phyloP scores from a whole-genome alignment of 2,888 invertebrate species.

The Drosophila merina region DNA sequence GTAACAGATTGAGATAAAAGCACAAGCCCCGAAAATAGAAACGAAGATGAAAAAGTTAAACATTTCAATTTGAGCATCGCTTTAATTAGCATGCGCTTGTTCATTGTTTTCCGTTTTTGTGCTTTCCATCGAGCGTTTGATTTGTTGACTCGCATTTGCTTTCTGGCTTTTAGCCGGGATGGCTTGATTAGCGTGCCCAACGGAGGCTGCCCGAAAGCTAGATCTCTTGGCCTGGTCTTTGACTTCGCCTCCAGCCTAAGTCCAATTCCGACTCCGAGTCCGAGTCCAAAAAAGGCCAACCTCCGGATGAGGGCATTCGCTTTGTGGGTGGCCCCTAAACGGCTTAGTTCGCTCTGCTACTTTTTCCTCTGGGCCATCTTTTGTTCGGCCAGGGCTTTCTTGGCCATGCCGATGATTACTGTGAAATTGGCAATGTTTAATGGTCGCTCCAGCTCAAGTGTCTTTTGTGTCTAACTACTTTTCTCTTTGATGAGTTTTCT shows the following conservation, averaged over 20 bases:
- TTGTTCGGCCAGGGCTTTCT: constrained; percentile 52
- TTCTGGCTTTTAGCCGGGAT: constrained; percentile 35
- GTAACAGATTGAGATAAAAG: constrained; percentile 19
- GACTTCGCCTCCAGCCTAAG: constrained; percentile 7
- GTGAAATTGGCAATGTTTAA: constrained; percentile 77
- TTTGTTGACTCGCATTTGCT: constrained; percentile 55
- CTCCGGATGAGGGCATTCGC: constrained; percentile 33
- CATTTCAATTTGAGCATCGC: constrained; percentile 74
- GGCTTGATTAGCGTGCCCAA: constrained; percentile 71
- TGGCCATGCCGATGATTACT: constrained; percentile 67
- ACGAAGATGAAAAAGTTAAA: constrained; percentile 62
- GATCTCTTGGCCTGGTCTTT: constrained; percentile 53
- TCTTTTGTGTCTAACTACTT: constrained; percentile 68
- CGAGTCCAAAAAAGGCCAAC: background rate
- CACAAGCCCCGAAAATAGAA: constrained; percentile 32
- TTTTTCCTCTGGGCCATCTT: constrained; percentile 41
- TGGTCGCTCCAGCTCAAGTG: constrained; percentile 49
- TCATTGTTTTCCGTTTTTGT: constrained; percentile 67
- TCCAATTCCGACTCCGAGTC: background rate
- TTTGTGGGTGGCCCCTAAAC: constrained; percentile 75
- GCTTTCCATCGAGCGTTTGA: constrained; percentile 75
- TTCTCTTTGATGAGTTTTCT: constrained; percentile 69
- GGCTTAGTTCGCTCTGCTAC: constrained; percentile 70
- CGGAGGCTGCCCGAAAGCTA: constrained; percentile 62
- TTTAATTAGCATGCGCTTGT: constrained; percentile 75